Evolutionary conservation across 2,797 vertebrate species (phyloP), one percentile per base, ranked within the genome.

Genomic region (Esox lucius): DNA sequence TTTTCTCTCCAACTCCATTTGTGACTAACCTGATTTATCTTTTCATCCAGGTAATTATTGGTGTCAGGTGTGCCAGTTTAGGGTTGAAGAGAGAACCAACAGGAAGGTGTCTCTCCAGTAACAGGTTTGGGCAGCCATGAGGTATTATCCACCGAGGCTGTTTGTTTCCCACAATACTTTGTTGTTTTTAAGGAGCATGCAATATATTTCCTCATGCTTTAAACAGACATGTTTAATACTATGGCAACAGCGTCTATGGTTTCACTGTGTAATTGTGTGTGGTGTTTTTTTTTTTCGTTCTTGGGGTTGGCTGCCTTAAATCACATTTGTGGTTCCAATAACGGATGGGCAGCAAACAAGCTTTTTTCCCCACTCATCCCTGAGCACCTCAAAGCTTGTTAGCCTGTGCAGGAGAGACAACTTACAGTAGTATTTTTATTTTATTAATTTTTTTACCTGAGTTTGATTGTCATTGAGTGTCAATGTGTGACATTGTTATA

Each of bases 391-490:
- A 68, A 75, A 86, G 77, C 26, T 19, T 61, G 56, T 61, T 11
- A 61, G 22, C 24, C 68, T 28, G 68, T 26, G 68, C 13, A 19
- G 68, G n/a, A 1, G 42, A 42, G 67, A 26, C n/a, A 22, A 42
- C 69, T 12, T 26, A 28, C n/a, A 24, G 17, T 46, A 87, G 81
- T n/a, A 4, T 56, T 31, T 31, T 31, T 31, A 31, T 1, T 31
- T 31, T 31, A n/a, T n/a, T n/a, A n/a, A n/a, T 33, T 65, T 46
- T 46, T 13, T 13, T 42, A 59, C 46, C 12, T 17, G 42, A 67
- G 64, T 80, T 74, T 83, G 74, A 84, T 79, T 69, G n/a, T n/a
- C n/a, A n/a, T n/a, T 83, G 81, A 78, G 75, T 81, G 74, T 84
- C 81, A 86, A 89, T 85, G 46, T 84, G 72, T 82, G 74, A 80